Evolutionary conservation across 2,797 vertebrate genomes (phyloP), one percentile per base, ranked within the genome.

Genomic region (Poliocrania exsul): DNA sequence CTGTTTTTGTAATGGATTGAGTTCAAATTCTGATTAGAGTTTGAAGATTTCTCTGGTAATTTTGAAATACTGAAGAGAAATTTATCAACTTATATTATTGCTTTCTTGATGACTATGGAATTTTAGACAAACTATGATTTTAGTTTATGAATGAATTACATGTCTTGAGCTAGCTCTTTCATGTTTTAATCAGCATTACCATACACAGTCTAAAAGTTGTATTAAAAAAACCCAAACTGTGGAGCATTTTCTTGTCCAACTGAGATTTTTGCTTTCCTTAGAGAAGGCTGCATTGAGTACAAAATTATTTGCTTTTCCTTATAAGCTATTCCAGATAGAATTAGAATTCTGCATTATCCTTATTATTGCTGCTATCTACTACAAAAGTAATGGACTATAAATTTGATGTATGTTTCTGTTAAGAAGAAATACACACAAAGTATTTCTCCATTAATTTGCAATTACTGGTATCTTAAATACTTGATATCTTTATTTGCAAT

Each of bases 401-500:
- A 90, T 90, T 40, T 92, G 60, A 88, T 9, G 1, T 74, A 75
- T 74, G 26, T 74, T 82, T 92, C 46, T 75, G 25, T 81, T 81
- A 62, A 77, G 58, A 88, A 62, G 69, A 89, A 84, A 58, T 20
- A 87, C 5, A 50, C 6, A 17, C 10, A 44, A 73, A 86, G 40
- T 85, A 54, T 92, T 91, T 93, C 28, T 38, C n/a, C 62, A 75
- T 90, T 90, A 80, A 74, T 95, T 93, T 96, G 5, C 25, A 67
- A 80, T 92, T 93, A 89, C 35, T 80, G 26, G 11, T 83, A 37
- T 84, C 57, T 92, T 78, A 95, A 94, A 92, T 90, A 81, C 26
- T 95, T 87, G 67, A 42, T 67, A 66, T 89, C 21, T 91, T 87
- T 90, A 47, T 56, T 64, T 88, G 57, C 16, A 83, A 60, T 75